phyloP scores from a whole-genome alignment of 2,113 vertebrate genomes.

The Hydrochoerus hydrochaeris region DNA sequence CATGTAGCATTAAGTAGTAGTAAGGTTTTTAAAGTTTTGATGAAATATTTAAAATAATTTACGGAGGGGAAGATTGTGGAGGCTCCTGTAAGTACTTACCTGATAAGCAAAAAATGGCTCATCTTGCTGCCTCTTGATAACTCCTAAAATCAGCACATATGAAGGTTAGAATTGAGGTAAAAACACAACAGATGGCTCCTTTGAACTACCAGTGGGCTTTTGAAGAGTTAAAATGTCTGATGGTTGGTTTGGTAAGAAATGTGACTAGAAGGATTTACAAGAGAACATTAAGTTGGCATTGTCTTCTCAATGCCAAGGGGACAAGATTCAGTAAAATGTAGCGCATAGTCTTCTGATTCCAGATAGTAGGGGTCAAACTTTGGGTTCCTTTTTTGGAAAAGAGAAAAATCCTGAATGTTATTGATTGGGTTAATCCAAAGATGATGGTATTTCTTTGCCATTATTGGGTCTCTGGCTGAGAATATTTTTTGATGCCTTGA shows the following conservation, averaged over 20 bases:
- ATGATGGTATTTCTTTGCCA: neutral
- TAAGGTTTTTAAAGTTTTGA: neutral
- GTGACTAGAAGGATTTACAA: slow-evolving; percentile 5
- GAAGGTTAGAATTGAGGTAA: neutral
- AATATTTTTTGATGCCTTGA: neutral
- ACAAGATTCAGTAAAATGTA: neutral
- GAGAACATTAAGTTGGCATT: neutral
- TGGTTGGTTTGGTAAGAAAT: neutral
- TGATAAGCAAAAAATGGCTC: slow-evolving; percentile 3
- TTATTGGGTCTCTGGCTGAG: neutral
- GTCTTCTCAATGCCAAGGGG: neutral
- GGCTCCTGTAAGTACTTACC: neutral
- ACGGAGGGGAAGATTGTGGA: neutral
- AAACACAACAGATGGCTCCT: neutral
- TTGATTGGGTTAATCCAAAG: neutral
- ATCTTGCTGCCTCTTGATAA: slow-evolving; percentile 18
- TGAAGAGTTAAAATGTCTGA: neutral
- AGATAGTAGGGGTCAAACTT: neutral
- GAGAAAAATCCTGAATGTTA: neutral
- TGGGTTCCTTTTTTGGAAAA: neutral
- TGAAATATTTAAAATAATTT: neutral
- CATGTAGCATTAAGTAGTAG: neutral
- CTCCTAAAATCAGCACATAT: neutral
- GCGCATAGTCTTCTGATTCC: neutral
- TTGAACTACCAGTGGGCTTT: neutral